A percentile compares a stretch with the other conserved stretches of the same genome.
Evolutionary conservation across 2,113 vertebrate genomes (phyloP).

Genomic region (Coracopsis vasa): DNA sequence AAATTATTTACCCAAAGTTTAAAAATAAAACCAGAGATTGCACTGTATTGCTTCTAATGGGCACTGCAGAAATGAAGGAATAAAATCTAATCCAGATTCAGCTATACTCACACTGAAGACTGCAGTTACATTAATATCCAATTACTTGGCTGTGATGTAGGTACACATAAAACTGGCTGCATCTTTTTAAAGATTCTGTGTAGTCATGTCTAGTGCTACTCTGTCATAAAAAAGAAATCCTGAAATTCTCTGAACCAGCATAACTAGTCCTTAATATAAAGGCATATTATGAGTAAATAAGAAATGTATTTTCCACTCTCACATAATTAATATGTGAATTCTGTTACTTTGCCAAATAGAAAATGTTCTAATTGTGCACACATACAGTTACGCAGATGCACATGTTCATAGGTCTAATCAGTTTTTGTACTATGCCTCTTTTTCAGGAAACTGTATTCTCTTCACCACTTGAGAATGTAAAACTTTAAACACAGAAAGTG

Average conservation of each 20-base stretch:
- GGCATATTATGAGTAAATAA: background rate
- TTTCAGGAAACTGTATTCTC: background rate
- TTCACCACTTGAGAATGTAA: background rate
- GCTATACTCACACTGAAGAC: background rate
- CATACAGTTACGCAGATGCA: background rate
- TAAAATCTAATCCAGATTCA: background rate
- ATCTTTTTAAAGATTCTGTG: background rate
- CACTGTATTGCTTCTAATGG: background rate
- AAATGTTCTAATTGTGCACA: background rate
- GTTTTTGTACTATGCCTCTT: background rate
- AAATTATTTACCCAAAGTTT: background rate
- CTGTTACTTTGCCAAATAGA: background rate
- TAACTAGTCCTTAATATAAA: background rate
- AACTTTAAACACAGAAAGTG: background rate
- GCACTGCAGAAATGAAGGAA: background rate
- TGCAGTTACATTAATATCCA: background rate
- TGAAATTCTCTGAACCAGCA: background rate
- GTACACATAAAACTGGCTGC: background rate
- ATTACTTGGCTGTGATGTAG: background rate
- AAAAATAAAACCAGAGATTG: background rate
- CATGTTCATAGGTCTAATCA: background rate
- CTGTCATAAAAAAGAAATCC: background rate
- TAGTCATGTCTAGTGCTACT: background rate
- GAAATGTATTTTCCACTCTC: background rate
- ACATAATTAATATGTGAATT: background rate